phyloP scores from a whole-genome alignment of 2,113 vertebrate genomes.

The Burhinus bistriatus region DNA sequence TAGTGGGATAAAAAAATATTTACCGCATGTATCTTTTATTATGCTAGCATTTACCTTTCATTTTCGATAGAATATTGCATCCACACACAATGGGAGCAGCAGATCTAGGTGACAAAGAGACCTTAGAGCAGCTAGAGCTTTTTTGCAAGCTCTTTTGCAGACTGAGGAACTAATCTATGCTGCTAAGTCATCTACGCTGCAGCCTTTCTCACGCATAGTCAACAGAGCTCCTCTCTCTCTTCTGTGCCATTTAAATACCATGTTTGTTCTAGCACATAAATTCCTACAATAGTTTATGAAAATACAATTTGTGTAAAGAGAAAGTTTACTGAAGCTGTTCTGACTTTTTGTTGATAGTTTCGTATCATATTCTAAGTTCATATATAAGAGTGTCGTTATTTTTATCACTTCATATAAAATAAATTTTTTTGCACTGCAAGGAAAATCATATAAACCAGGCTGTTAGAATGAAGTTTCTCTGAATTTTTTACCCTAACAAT shows the following conservation, averaged over 20 bases:
- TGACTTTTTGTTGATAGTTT: neutral
- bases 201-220: neutral
- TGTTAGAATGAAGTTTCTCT: neutral
- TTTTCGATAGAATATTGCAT: neutral
- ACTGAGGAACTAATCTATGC: neutral
- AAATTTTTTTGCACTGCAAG: neutral
- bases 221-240: neutral
- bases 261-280: neutral
- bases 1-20: neutral
- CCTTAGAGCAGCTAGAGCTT: neutral
- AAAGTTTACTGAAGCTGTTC: neutral
- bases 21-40: neutral
- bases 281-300: neutral
- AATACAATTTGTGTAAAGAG: neutral
- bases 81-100: rapidly evolving
- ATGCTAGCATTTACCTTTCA: neutral
- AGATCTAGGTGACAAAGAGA: neutral
- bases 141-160: neutral
- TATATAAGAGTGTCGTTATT: neutral
- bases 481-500: neutral
- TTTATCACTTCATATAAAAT: neutral
- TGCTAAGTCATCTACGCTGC: neutral
- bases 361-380: neutral
- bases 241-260: neutral
- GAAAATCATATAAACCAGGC: neutral